Evolutionary conservation across 2,888 invertebrate species (phyloP), one percentile per base, ranked within the genome.

Genomic region (Orthosia gothica): DNA sequence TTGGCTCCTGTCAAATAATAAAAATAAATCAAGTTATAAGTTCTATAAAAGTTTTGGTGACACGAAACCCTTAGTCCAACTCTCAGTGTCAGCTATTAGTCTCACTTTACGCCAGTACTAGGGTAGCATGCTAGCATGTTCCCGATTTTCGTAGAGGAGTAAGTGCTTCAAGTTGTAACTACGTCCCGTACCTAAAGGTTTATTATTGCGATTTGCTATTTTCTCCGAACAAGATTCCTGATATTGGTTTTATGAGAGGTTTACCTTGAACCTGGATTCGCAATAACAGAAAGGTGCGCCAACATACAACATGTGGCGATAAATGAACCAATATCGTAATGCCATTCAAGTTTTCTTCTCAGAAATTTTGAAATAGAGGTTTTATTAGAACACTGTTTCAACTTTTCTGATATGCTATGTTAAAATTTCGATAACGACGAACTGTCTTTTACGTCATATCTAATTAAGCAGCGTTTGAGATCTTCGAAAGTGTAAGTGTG

Each of bases 181-280:
- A 16, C 5, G 76, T 59, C 50, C 47, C 40, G 40, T 40, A 40
- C 9, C 49, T 40, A 26, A 62, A 63, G 67, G 57, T 72, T 66
- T 82, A 80, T 66, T 82, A 80, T 77, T 69, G 61, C 72, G 11
- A 65, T 72, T 65, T 62, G 40, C 61, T 72, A 61, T 72, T 76
- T 72, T 12, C 65, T 73, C 16, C 55, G 65, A 66, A 82, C 57
- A 65, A 58, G 65, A 77, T 77, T 69, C n/a, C 49, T 62, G 62
- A 66, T 73, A 82, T 82, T 73, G 77, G 73, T 62, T 82, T 54
- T 65, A 58, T 69, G 45, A 69, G 16, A 61, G 26, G 58, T 64
- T 70, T 57, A 57, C 82, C 72, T 68, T 81, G 72, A 65, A 77
- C 68, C 61, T 64, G 55, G 49, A 58, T 52, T 61, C 20, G 49